phyloP scores from a whole-genome alignment of 2,888 invertebrate species.

The Tetrapedia diversipes region DNA sequence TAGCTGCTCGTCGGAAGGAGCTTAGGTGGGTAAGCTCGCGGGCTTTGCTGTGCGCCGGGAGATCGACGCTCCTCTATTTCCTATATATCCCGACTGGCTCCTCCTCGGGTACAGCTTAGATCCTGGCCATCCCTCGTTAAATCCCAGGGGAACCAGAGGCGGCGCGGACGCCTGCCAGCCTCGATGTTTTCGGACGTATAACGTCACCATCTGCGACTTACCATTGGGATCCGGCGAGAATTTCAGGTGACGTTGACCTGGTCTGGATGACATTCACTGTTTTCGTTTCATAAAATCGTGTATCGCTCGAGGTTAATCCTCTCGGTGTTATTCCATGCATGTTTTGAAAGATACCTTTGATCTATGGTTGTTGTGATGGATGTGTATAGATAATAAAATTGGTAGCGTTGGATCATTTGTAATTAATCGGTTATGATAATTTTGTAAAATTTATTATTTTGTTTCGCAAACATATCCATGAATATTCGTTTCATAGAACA shows the following conservation, averaged over 20 bases:
- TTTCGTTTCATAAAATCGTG: background rate
- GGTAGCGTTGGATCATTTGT: too few species aligned
- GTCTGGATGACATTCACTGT: too few species aligned
- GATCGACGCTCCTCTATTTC: constrained; percentile 77
- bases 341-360: too few species aligned
- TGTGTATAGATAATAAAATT: too few species aligned
- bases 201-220: constrained; percentile 63
- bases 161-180: constrained; percentile 46
- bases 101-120: constrained; percentile 65
- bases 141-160: constrained; percentile 68
- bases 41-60: constrained; percentile 76
- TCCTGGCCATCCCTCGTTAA: constrained; percentile 74
- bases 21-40: constrained; percentile 77
- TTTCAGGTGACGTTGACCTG: constrained; percentile 24
- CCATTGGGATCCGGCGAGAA: constrained; percentile 27
- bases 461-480: too few species aligned
- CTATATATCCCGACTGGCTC: constrained; percentile 69
- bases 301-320: background rate
- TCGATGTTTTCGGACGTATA: constrained; percentile 70
- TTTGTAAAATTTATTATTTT: too few species aligned
- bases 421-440: too few species aligned
- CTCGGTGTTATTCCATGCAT: background rate
- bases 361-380: too few species aligned
- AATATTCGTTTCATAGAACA: too few species aligned
- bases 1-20: constrained; percentile 70